phyloP scores from a whole-genome alignment of 2,113 vertebrate species.

The Pavo muticus region DNA sequence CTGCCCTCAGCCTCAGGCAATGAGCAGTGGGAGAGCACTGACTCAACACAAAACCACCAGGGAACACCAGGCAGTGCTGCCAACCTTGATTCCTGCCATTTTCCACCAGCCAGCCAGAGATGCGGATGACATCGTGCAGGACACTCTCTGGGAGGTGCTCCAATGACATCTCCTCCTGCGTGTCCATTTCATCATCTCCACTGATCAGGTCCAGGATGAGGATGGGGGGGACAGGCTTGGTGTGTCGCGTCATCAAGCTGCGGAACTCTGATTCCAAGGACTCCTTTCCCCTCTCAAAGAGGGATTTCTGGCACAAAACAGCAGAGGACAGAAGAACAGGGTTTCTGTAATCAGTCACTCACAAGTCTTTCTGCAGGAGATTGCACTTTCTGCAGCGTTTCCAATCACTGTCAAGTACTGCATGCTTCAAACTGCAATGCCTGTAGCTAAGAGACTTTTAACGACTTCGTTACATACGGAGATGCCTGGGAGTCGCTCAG shows the following conservation, averaged over 20 bases:
- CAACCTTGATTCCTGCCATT: conserved; percentile 95
- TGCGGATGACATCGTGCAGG: conserved; percentile 91
- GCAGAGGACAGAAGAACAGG: background rate
- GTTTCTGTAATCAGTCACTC: background rate
- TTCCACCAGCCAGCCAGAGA: conserved; percentile 95
- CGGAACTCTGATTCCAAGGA: conserved; percentile 94
- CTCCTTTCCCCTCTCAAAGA: conserved; percentile 96
- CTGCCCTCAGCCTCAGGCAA: fast-evolving
- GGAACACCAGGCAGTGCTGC: background rate
- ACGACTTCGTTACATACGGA: background rate
- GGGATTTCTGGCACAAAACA: conserved; percentile 84
- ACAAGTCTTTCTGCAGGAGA: background rate
- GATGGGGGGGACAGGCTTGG: conserved; percentile 91
- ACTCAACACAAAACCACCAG: background rate
- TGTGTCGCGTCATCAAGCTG: conserved; percentile 91
- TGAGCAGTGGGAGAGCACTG: background rate
- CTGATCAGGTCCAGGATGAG: conserved; percentile 93
- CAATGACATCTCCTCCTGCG: conserved; percentile 88
- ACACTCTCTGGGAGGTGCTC: conserved; percentile 92
- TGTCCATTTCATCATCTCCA: conserved; percentile 91
- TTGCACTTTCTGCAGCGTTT: background rate
- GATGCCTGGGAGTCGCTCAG: background rate
- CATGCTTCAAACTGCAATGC: background rate
- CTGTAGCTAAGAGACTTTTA: background rate
- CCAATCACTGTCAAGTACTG: background rate